Evolutionary conservation across 2,797 vertebrate species (phyloP), one percentile per base, ranked within the genome.

Genomic region (Fratercula arctica): DNA sequence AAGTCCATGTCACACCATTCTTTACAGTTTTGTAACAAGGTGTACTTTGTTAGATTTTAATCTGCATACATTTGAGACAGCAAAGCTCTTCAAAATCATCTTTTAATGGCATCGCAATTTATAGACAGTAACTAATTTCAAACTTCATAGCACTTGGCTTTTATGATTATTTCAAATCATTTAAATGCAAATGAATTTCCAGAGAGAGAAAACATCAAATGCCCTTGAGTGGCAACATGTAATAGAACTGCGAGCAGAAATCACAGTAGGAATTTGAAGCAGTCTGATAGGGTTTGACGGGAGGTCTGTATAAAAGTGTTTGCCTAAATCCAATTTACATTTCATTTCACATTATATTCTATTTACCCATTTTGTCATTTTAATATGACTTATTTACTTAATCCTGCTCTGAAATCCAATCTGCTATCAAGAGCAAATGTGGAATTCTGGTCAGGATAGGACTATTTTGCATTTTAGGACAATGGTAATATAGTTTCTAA

Each of bases 131-230:
- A 98, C 98, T 98, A 98, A 98, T 98, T 98, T 98, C 98, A 98
- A 98, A 98, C 98, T 98, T 98, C 98, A 98, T 98, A 98, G 98
- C 98, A 98, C 98, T 98, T 98, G 98, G 98, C 98, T 98, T 98
- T 98, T 98, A 98, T 98, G 98, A 98, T 98, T 98, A 98, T 98
- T 98, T 98, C 98, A 98, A 98, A 98, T 98, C 98, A 98, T 98
- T 98, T 98, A 98, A 98, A 98, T 98, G 98, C 98, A 98, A 98
- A 98, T 98, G 98, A 98, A 98, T 98, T 98, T 98, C 97, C 98
- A 98, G 97, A 98, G 97, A 98, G 97, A 98, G 97, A 98, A 98
- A 98, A 98, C 98, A 98, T 98, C 98, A 97, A 98, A 98, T 98
- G 98, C 98, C 98, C 98, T 98, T 98, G 98, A 98, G 98, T 98